Percentiles rank a stretch among this genome's conserved stretches.
Conservation (phyloP, 1,140 invertebrate species). For the Brachionus rubens region DNA sequence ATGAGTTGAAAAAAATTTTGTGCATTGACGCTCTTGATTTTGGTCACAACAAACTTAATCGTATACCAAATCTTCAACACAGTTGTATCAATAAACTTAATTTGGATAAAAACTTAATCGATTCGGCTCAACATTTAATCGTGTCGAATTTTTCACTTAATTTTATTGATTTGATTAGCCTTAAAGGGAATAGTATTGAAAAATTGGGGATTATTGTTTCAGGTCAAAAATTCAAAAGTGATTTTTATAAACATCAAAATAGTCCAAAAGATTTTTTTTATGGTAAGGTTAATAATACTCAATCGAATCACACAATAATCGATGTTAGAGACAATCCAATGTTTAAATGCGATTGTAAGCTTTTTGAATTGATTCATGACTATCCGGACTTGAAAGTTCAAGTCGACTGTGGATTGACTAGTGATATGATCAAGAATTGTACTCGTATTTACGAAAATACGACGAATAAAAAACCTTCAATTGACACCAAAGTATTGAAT, state of each 20-base stretch:
- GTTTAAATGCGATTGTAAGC: constrained; percentile 32
- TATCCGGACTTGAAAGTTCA: background rate
- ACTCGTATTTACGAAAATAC: background rate
- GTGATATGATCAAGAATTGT: background rate
- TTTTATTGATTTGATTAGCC: background rate
- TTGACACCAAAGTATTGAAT: background rate
- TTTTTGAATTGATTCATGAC: background rate
- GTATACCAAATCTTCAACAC: constrained; percentile 24
- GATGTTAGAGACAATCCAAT: background rate
- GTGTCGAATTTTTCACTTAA: constrained; percentile 10
- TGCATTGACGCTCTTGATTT: constrained; percentile 17
- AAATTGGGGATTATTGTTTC: background rate
- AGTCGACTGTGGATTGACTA: background rate
- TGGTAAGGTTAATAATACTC: background rate
- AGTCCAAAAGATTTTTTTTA: background rate
- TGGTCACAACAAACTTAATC: background rate
- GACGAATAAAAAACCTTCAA: background rate
- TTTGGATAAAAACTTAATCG: background rate
- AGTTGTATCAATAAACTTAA: background rate
- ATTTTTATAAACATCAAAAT: constrained; percentile 17
- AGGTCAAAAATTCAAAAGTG: constrained; percentile 28
- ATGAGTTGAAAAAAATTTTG: constrained; percentile 9
- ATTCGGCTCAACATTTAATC: background rate
- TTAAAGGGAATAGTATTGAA: background rate
- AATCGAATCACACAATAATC: constrained; percentile 1